Conservation (phyloP, 2,888 invertebrate species). For the Teleiodes luculella region DNA sequence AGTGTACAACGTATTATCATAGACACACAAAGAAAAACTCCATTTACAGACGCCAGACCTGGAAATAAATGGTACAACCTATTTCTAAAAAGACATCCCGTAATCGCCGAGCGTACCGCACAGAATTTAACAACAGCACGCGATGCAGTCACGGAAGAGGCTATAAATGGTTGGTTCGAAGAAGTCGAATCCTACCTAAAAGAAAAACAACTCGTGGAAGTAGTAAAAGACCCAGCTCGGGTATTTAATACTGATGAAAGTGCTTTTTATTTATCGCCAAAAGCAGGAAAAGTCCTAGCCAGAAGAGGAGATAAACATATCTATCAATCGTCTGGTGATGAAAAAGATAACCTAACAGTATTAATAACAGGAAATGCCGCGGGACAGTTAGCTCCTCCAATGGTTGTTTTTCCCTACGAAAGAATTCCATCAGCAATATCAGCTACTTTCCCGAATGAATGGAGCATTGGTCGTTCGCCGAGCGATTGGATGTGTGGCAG, state of each 20-base stretch:
- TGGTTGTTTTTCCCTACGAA: conserved; percentile 34
- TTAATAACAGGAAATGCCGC: conserved; percentile 35
- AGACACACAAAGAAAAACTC: conserved; percentile 3
- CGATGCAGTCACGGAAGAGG: conserved; percentile 29
- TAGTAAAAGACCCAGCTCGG: conserved; percentile 26
- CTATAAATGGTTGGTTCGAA: conserved; percentile 30
- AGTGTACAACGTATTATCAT: conserved; percentile 11
- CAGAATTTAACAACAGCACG: conserved; percentile 31
- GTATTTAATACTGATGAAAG: conserved; percentile 36
- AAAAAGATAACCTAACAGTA: conserved; percentile 32
- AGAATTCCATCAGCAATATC: conserved; percentile 22
- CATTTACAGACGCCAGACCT: conserved; percentile 32
- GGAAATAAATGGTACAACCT: conserved; percentile 32
- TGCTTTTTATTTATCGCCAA: conserved; percentile 31
- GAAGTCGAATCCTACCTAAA: conserved; percentile 26
- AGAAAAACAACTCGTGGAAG: conserved; percentile 8
- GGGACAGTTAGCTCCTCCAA: conserved; percentile 33
- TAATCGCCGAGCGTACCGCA: conserved; percentile 25
- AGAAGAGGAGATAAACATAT: conserved; percentile 31
- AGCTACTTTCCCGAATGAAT: conserved; percentile 24
- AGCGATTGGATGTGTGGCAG: conserved; percentile 39
- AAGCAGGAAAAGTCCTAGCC: conserved; percentile 31
- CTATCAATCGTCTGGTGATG: conserved; percentile 27
- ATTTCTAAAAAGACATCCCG: conserved; percentile 30
- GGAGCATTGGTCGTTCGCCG: conserved; percentile 29